Evolutionary conservation across 2,797 vertebrate genomes (phyloP).

Genomic region (Lindbergichthys nudifrons): DNA sequence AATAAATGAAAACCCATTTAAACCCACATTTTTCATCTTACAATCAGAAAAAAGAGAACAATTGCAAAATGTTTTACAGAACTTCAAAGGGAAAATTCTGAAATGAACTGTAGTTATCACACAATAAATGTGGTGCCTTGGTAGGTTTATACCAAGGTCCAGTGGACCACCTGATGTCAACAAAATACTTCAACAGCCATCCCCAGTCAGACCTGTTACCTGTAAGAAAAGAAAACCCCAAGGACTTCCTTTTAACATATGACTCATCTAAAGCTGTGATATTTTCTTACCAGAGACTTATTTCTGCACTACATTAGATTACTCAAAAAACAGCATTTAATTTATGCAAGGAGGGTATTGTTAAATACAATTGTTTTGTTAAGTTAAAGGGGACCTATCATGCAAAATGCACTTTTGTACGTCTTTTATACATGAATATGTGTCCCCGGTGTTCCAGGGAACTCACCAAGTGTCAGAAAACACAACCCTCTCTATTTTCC

Average conservation of each 20-base stretch:
- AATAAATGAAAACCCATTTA: neutral
- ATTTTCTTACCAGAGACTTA: neutral
- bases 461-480: too few relatives aligned
- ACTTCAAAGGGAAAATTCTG: neutral
- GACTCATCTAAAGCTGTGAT: slow-evolving; percentile 13
- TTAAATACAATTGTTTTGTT: neutral
- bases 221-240: slow-evolving; percentile 17
- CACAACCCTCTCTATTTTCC: too few relatives aligned
- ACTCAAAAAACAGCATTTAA: neutral
- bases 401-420: too few relatives aligned
- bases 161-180: neutral
- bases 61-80: too few relatives aligned
- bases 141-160: neutral
- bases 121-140: too few relatives aligned
- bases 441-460: too few relatives aligned
- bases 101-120: neutral
- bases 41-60: neutral
- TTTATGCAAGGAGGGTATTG: neutral
- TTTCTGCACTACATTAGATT: neutral
- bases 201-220: slow-evolving; percentile 6
- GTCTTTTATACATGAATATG: too few relatives aligned
- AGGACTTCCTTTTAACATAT: neutral
- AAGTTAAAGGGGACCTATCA: too few relatives aligned
- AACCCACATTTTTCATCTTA: neutral
- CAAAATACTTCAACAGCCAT: neutral